These are phyloP conservation scores for Euschistus heros DNA, from an alignment of 1,140 invertebrate genomes.

Conservation along the genomic window DNA sequence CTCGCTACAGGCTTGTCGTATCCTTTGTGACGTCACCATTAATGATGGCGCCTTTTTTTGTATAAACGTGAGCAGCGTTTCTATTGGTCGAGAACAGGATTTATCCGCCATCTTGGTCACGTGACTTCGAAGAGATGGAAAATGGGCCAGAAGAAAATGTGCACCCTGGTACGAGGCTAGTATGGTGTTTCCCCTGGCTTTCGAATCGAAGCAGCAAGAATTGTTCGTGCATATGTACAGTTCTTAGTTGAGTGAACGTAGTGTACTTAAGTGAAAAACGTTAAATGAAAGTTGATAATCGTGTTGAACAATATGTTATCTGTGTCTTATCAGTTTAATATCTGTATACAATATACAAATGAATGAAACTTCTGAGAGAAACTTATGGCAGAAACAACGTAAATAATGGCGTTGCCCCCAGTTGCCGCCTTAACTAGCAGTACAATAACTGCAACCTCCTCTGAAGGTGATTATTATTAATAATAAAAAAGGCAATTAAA, in stretches of 20 bases:
- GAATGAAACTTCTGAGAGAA: conserved; percentile 6
- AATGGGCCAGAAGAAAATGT: conserved; percentile 4
- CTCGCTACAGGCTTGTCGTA: conserved; percentile 8
- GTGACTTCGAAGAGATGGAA: conserved; percentile 17
- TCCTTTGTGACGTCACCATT: conserved; percentile 10
- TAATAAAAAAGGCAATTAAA: too few relatives aligned
- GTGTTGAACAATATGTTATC: neutral
- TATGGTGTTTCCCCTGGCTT: conserved; percentile 12
- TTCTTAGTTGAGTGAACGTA: neutral
- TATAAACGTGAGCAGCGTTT: neutral
- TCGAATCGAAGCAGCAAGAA: conserved; percentile 20
- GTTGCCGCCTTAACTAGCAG: conserved; percentile 26
- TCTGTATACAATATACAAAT: neutral
- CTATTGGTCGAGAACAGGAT: conserved; percentile 15
- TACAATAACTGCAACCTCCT: conserved; percentile 23
- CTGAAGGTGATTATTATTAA: conserved; percentile 22
- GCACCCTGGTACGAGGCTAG: conserved; percentile 18
- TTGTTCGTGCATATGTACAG: neutral
- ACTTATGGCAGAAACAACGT: conserved; percentile 23
- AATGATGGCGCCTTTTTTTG: conserved; percentile 22
- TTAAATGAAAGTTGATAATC: neutral
- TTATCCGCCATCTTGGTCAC: conserved; percentile 20
- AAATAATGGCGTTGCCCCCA: conserved; percentile 24
- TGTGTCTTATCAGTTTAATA: neutral
- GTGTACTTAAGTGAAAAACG: neutral